A percentile compares a stretch with the other conserved stretches of the same genome.
Conservation (phyloP, 2,888 invertebrate genomes). For the Prosapia bicincta region DNA sequence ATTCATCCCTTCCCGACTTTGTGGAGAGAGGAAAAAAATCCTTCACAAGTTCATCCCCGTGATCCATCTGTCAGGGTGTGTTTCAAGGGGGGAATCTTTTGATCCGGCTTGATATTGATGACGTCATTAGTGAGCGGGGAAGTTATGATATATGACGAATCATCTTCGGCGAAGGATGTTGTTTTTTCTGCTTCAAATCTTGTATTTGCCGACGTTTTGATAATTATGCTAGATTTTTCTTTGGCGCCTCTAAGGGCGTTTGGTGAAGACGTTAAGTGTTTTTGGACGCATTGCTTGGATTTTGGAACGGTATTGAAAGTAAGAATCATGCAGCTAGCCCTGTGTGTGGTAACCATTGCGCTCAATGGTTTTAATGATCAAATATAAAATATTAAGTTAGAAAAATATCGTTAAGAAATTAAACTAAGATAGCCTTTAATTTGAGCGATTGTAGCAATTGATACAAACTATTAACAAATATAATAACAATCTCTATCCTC, state of each 20-base stretch:
- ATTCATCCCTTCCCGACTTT: neutral
- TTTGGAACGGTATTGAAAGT: too few species aligned
- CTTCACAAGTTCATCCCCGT: neutral
- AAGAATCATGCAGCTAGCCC: too few species aligned
- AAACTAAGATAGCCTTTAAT: too few species aligned
- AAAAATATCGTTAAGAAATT: too few species aligned
- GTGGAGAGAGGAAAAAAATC: neutral
- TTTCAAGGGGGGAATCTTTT: neutral
- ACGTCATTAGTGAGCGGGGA: neutral
- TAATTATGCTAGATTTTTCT: neutral
- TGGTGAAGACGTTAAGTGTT: neutral
- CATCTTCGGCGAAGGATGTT: neutral
- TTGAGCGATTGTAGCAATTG: too few species aligned
- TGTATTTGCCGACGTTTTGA: neutral
- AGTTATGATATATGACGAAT: neutral
- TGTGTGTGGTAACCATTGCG: too few species aligned
- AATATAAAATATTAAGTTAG: too few species aligned
- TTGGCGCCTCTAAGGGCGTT: neutral
- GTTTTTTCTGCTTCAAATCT: neutral
- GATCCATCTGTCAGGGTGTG: neutral
- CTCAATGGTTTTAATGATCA: too few species aligned
- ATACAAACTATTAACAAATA: too few species aligned
- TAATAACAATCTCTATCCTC: too few species aligned
- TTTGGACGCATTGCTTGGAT: too few species aligned
- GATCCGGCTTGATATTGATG: neutral